Evolutionary conservation across 2,113 vertebrate species (phyloP).

Genomic region (Trogon melanurus): DNA sequence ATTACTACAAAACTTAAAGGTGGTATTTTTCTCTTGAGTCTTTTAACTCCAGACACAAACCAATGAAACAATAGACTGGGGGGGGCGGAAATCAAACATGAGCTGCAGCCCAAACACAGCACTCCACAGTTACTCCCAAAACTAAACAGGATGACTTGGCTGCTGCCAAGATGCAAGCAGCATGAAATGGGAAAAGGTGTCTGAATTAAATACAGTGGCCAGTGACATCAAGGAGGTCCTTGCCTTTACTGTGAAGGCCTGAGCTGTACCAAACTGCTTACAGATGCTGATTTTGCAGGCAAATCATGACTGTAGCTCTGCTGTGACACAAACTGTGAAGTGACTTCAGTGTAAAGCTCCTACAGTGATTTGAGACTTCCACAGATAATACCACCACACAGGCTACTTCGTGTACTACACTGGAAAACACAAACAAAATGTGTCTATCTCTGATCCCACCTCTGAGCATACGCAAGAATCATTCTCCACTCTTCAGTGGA

Average conservation of each 20-base stretch:
- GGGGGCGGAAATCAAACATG: background rate
- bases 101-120: background rate
- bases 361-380: background rate
- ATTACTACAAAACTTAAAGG: background rate
- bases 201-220: background rate
- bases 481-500: background rate
- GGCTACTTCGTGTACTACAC: background rate
- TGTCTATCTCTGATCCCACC: background rate
- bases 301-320: background rate
- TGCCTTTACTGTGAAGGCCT: background rate
- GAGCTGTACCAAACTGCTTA: background rate
- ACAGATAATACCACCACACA: background rate
- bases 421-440: accelerated
- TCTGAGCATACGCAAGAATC: background rate
- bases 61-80: background rate
- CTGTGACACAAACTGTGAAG: background rate
- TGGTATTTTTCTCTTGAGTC: background rate
- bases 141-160: background rate
- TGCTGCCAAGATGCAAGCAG: background rate
- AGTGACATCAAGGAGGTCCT: background rate
- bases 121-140: background rate
- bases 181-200: background rate
- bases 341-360: background rate
- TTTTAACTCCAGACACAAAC: background rate
- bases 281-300: accelerated